A percentile compares a stretch with the other conserved stretches of the same genome.
phyloP scores from a whole-genome alignment of 2,888 invertebrate genomes.

The Thecophora atra region DNA sequence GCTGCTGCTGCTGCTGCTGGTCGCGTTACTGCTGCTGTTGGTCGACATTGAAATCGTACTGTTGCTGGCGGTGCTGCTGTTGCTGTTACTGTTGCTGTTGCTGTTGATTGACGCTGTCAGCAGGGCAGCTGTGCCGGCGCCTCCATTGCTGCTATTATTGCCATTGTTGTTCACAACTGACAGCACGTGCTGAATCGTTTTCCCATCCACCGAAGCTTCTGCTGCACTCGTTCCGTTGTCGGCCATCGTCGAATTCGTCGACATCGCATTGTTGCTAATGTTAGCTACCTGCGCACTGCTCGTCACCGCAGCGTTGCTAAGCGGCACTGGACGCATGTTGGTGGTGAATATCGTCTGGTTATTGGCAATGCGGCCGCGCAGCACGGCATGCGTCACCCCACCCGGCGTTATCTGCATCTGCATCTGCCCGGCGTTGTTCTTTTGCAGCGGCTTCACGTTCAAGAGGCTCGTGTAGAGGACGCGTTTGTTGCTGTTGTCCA shows the following conservation, averaged over 20 bases:
- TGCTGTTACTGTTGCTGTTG: constrained; percentile 43
- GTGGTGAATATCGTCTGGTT: constrained; percentile 58
- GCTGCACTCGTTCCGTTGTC: constrained; percentile 34
- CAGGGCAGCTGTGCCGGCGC: constrained; percentile 23
- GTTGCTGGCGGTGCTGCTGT: constrained; percentile 40
- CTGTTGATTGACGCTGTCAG: constrained; percentile 45
- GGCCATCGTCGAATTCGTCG: constrained; percentile 41
- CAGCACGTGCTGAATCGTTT: constrained; percentile 24
- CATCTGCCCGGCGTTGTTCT: constrained; percentile 63
- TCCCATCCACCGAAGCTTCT: constrained; percentile 33
- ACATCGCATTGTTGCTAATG: constrained; percentile 40
- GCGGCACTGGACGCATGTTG: constrained; percentile 57
- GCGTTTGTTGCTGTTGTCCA: constrained; percentile 55
- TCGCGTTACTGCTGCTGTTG: constrained; percentile 44
- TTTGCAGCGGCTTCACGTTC: constrained; percentile 61
- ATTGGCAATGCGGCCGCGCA: constrained; percentile 58
- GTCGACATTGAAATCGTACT: constrained; percentile 46
- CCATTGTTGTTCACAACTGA: constrained; percentile 35
- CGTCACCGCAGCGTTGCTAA: constrained; percentile 51
- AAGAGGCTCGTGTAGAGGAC: constrained; percentile 63
- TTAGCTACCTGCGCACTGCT: constrained; percentile 45
- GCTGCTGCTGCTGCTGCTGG: constrained; percentile 41
- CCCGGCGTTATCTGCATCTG: constrained; percentile 61
- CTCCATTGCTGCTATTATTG: constrained; percentile 43
- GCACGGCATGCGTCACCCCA: constrained; percentile 56